A percentile compares a stretch with the other conserved stretches of the same genome.
Evolutionary conservation across 2,888 invertebrate species (phyloP).

Genomic region (Liopterus haemorrhoidalis): DNA sequence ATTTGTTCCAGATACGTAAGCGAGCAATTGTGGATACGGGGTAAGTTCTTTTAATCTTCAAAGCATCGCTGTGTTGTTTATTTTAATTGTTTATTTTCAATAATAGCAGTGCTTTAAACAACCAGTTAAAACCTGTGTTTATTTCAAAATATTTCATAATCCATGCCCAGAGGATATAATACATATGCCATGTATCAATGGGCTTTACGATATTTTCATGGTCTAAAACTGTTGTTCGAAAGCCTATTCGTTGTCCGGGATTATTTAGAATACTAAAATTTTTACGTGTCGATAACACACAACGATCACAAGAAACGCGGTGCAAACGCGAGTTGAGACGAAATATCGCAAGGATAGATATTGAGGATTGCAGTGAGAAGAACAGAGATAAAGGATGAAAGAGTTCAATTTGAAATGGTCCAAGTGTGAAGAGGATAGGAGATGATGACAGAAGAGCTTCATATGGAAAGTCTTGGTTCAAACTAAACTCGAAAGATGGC

Average conservation of each 20-base stretch:
- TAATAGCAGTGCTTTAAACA: no score
- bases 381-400: neutral
- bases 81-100: no score
- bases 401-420: neutral
- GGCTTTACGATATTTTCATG: no score
- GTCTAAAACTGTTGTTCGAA: neutral
- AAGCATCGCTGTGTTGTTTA: no score
- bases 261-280: slow-evolving; percentile 24
- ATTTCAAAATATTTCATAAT: no score
- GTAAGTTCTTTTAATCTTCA: no score
- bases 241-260: slow-evolving; percentile 23
- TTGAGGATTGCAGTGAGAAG: neutral
- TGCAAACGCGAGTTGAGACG: no score
- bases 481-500: neutral
- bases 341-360: neutral
- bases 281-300: slow-evolving; percentile 23
- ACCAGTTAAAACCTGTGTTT: no score
- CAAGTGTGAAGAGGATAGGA: neutral
- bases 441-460: slow-evolving; percentile 2
- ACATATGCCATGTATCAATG: no score
- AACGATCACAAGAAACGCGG: slow-evolving; percentile 13
- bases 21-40: no score
- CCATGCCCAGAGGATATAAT: no score
- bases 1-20: no score
- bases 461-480: neutral